Evolutionary conservation across 2,113 vertebrate genomes (phyloP), one percentile per base, ranked within the genome.

Genomic region (Cyanocitta stelleri): DNA sequence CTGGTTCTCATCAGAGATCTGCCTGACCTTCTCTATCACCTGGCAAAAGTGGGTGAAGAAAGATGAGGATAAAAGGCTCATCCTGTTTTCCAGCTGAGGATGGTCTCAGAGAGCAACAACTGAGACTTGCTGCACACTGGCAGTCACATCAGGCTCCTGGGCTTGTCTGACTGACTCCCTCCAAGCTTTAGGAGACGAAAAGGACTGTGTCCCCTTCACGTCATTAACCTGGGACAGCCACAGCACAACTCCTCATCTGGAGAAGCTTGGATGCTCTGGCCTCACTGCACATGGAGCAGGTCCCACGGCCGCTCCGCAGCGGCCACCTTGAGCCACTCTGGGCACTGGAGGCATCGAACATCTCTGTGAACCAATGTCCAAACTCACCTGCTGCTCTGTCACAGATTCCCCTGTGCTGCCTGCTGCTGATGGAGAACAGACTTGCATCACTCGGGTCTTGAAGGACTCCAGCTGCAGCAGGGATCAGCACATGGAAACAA

Each of bases 391-490:
- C 52, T 98, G 96, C 74, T 98, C 92, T 0, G 91, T 90, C 29
- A 94, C 0, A 0, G 87, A 27, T 19, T 52, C 89, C 61, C 94
- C 93, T 2, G 58, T 83, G 52, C 46, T 44, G 0, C 69, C 90
- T 6, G 66, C 87, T 20, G 35, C 81, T n/a, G 51, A 84, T 5
- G 97, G 91, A 13, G 83, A 97, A 26, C 97, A 95, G 37, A 30
- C 74, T 85, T 37, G 90, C 76, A 97, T 94, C 81, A 98, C 93
- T 27, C 74, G 97, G 51, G 41, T 89, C 87, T 97, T 94, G 94
- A 98, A 97, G 32, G 95, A 91, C 79, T 98, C 97, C 73, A 98
- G 94, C 98, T 98, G 74, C 15, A 18, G 75, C 66, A 94, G 43
- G 90, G 59, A 48, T 20, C 2, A 7, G 62, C 6, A 33, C 14